Evolutionary conservation across 2,888 invertebrate species (phyloP).

Genomic region (Campoplex capitator): DNA sequence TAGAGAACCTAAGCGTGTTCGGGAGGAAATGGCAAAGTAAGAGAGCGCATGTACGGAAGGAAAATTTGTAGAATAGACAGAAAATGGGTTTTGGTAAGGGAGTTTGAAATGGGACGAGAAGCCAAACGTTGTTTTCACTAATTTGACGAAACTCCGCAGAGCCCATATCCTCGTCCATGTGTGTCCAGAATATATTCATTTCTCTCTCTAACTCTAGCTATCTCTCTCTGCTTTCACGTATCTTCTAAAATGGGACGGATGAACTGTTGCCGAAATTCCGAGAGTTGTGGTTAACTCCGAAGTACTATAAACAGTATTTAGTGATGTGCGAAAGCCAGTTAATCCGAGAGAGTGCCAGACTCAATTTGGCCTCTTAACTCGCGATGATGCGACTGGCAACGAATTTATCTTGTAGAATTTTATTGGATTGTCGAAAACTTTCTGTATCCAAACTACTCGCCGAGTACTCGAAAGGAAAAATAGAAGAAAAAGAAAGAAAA

Average conservation of each 20-base stretch:
- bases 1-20: slow-evolving; percentile 1
- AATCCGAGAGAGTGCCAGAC: slow-evolving; percentile 51
- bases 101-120: slow-evolving; percentile 33
- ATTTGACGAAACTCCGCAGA: slow-evolving; percentile 61
- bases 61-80: slow-evolving; percentile 55
- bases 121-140: slow-evolving; percentile 64
- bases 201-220: background rate
- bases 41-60: slow-evolving; percentile 3
- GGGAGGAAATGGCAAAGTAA: slow-evolving; percentile 26
- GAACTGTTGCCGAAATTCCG: slow-evolving; percentile 48
- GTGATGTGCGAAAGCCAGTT: slow-evolving; percentile 55
- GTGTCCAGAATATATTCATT: slow-evolving; percentile 33
- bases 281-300: slow-evolving; percentile 71
- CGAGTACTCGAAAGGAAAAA: background rate
- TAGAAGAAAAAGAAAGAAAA: background rate
- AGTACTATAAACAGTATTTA: slow-evolving; percentile 67
- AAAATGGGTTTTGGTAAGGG: slow-evolving; percentile 23
- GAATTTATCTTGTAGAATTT: slow-evolving; percentile 57
- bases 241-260: background rate
- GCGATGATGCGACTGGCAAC: slow-evolving; percentile 30
- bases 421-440: slow-evolving; percentile 45
- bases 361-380: slow-evolving; percentile 50
- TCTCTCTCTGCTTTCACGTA: background rate
- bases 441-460: slow-evolving; percentile 10
- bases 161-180: slow-evolving; percentile 28